phyloP scores from a whole-genome alignment of 2,113 vertebrate species.

The Struthio camelus region DNA sequence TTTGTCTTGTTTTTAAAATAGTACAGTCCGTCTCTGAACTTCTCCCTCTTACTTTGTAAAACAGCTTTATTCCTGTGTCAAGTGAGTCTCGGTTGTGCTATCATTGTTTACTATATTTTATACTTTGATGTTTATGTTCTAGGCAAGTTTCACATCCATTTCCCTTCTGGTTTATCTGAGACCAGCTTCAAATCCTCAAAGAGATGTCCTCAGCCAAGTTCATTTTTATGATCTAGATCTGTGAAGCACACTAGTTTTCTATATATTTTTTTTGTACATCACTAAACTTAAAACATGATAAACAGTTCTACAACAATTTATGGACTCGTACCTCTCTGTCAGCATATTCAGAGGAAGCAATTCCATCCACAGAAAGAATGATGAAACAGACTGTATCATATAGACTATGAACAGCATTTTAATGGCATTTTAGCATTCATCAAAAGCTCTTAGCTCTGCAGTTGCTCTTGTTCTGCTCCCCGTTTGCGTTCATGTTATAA shows the following conservation, averaged over 20 bases:
- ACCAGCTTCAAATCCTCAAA: constrained; percentile 32
- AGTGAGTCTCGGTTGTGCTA: background rate
- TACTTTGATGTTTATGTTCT: background rate
- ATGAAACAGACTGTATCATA: constrained; percentile 16
- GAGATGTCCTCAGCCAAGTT: background rate
- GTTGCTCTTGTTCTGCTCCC: constrained; percentile 32
- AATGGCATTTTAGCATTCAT: constrained; percentile 28
- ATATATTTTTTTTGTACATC: background rate
- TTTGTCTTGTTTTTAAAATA: background rate
- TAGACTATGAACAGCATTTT: constrained; percentile 32
- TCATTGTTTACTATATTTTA: background rate
- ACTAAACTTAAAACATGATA: constrained; percentile 27
- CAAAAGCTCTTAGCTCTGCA: constrained; percentile 19
- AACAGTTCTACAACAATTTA: constrained; percentile 3
- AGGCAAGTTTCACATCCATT: background rate
- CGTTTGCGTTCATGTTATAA: constrained; percentile 20
- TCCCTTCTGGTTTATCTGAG: constrained; percentile 3
- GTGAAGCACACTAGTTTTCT: constrained; percentile 24
- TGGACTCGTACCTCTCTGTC: constrained; percentile 16
- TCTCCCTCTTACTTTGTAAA: background rate
- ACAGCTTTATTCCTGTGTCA: background rate
- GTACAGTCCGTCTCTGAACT: background rate
- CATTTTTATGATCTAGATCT: constrained; percentile 27
- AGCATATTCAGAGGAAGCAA: constrained; percentile 14
- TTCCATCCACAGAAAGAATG: constrained; percentile 36